A percentile compares a stretch with the other conserved stretches of the same genome.
phyloP scores from a whole-genome alignment of 2,113 vertebrate genomes.

The Vicugna pacos region DNA sequence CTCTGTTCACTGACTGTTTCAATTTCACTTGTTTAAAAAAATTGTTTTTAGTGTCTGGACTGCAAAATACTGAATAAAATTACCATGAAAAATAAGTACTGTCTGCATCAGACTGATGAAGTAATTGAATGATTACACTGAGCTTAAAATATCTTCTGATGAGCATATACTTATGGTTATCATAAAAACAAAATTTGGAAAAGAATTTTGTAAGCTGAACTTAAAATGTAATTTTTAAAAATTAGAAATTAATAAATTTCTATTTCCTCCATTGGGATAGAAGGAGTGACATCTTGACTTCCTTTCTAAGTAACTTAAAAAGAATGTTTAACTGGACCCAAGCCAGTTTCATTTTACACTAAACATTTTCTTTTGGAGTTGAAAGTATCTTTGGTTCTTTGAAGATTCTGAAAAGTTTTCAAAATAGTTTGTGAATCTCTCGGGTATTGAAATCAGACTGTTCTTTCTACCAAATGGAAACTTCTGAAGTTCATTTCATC shows the following conservation, averaged over 20 bases:
- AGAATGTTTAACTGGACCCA: slow-evolving; percentile 20
- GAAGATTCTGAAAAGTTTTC: slow-evolving; percentile 45
- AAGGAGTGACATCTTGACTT: background rate
- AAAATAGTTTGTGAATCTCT: slow-evolving; percentile 18
- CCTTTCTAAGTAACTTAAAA: slow-evolving; percentile 26
- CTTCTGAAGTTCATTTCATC: slow-evolving; percentile 25
- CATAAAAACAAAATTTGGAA: slow-evolving; percentile 66
- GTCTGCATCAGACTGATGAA: slow-evolving; percentile 72
- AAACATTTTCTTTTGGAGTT: slow-evolving; percentile 49
- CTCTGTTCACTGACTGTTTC: slow-evolving; percentile 58
- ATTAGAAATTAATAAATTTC: slow-evolving; percentile 1
- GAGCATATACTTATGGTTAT: slow-evolving; percentile 60
- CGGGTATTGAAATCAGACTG: slow-evolving; percentile 19
- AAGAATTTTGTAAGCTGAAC: slow-evolving; percentile 36
- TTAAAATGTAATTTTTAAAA: slow-evolving; percentile 57
- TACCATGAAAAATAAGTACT: slow-evolving; percentile 71
- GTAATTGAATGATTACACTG: slow-evolving; percentile 70
- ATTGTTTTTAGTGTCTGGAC: slow-evolving; percentile 55
- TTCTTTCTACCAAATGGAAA: slow-evolving; percentile 30
- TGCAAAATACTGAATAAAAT: slow-evolving; percentile 78
- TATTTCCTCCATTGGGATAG: background rate
- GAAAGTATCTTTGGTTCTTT: slow-evolving; percentile 50
- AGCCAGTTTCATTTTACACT: slow-evolving; percentile 40
- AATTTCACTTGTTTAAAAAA: slow-evolving; percentile 69
- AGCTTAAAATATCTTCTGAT: slow-evolving; percentile 74